Conservation (phyloP, 2,797 vertebrate genomes). For the Sandelia bainsii region DNA sequence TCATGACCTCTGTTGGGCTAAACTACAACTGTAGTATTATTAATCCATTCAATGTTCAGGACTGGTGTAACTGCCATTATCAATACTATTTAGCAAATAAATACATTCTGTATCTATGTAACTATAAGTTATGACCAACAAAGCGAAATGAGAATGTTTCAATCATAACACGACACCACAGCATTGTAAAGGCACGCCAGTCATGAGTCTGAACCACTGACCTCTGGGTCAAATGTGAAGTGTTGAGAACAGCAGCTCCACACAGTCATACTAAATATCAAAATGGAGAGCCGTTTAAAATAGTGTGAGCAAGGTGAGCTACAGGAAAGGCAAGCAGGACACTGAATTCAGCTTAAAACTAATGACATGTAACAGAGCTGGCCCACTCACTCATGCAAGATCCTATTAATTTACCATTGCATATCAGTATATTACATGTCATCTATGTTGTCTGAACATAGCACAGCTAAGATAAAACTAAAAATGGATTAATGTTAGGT, state of each 20-base stretch:
- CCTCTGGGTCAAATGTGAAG: slow-evolving; percentile 73
- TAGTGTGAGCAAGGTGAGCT: slow-evolving; percentile 21
- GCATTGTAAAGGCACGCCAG: slow-evolving; percentile 59
- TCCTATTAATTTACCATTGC: background rate
- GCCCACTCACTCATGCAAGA: background rate
- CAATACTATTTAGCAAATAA: slow-evolving; percentile 7
- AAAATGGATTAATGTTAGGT: background rate
- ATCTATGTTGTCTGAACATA: background rate
- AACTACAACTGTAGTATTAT: slow-evolving; percentile 24
- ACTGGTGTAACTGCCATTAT: background rate
- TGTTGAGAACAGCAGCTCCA: slow-evolving; percentile 66
- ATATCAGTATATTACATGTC: background rate
- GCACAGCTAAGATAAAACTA: background rate
- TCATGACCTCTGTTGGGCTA: slow-evolving; percentile 4
- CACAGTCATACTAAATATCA: slow-evolving; percentile 64
- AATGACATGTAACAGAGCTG: slow-evolving; percentile 41
- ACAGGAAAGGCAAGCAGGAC: slow-evolving; percentile 34
- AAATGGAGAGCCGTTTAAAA: slow-evolving; percentile 59
- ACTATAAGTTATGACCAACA: slow-evolving; percentile 4
- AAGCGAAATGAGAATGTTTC: slow-evolving; percentile 24
- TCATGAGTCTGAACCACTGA: slow-evolving; percentile 72
- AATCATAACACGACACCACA: slow-evolving; percentile 28
- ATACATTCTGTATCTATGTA: background rate
- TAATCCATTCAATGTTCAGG: slow-evolving; percentile 14
- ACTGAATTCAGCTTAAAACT: slow-evolving; percentile 1